Evolutionary conservation across 2,113 vertebrate species (phyloP).

Genomic region (Equus quagga): DNA sequence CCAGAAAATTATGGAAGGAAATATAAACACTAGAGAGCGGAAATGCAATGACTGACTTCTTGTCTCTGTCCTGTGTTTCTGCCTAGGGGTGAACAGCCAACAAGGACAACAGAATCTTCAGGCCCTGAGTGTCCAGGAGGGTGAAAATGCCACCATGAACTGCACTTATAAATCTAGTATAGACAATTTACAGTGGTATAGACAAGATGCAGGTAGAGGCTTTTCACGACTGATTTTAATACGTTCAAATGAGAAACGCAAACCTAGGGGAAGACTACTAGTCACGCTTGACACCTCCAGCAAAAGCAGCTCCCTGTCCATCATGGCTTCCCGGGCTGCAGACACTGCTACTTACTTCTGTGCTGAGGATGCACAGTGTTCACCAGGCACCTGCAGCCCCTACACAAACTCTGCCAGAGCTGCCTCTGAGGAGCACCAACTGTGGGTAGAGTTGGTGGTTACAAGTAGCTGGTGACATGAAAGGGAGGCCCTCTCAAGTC

Average conservation of each 20-base stretch:
- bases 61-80: slow-evolving; percentile 11
- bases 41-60: not conserved
- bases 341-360: slow-evolving; percentile 46
- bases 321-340: rapidly evolving
- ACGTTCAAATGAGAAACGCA: not conserved
- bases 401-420: not conserved
- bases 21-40: not conserved
- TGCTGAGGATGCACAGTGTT: not conserved
- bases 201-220: not conserved
- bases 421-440: not conserved
- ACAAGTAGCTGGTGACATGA: not conserved
- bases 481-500: not conserved
- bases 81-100: slow-evolving; percentile 48
- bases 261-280: not conserved
- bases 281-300: not conserved
- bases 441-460: too few species aligned
- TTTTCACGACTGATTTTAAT: not conserved
- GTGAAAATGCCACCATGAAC: slow-evolving; percentile 23
- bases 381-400: not conserved
- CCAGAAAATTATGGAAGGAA: not conserved
- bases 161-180: not conserved
- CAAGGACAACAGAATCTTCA: not conserved
- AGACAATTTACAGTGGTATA: not conserved
- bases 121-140: not conserved
- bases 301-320: not conserved